Percentiles rank a stretch among this genome's conserved stretches.
Conservation (phyloP, 2,888 invertebrate species). For the Drosophila leonis region DNA sequence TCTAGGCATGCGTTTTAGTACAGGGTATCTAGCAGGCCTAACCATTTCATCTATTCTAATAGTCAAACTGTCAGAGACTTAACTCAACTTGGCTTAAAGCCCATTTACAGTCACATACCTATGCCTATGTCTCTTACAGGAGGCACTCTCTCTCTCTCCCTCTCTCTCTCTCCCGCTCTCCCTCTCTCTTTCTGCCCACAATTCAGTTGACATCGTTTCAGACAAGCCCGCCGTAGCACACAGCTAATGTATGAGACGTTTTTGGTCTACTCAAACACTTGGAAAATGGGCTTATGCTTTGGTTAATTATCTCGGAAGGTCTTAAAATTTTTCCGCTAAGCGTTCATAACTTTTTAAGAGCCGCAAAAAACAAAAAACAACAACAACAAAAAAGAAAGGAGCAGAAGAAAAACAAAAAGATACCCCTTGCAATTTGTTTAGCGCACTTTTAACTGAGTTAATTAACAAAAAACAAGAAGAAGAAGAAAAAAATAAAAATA, state of each 20-base stretch:
- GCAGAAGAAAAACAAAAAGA: constrained; percentile 14
- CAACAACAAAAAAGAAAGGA: not conserved
- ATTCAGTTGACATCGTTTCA: not conserved
- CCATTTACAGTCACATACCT: not conserved
- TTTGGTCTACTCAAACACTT: constrained; percentile 3
- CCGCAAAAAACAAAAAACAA: not conserved
- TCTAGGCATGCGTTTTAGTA: too few species aligned
- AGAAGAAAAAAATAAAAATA: not conserved
- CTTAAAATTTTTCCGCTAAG: constrained; percentile 32
- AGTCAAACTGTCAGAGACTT: not conserved
- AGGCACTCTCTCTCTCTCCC: not conserved
- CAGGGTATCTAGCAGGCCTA: not conserved
- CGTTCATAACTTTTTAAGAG: constrained; percentile 28
- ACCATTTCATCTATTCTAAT: not conserved
- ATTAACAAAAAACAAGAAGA: constrained; percentile 45
- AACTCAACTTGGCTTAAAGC: not conserved
- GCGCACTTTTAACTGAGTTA: constrained; percentile 52
- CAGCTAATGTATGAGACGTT: constrained; percentile 1
- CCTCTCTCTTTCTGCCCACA: not conserved
- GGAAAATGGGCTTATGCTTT: constrained; percentile 20
- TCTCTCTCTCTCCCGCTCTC: not conserved
- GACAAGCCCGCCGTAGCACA: too few species aligned
- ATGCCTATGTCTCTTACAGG: not conserved
- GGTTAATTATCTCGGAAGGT: constrained; percentile 44
- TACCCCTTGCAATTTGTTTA: constrained; percentile 45